A percentile compares a stretch with the other conserved stretches of the same genome.
Conservation (phyloP, 1,140 invertebrate genomes). For the Piezodorus guildinii region DNA sequence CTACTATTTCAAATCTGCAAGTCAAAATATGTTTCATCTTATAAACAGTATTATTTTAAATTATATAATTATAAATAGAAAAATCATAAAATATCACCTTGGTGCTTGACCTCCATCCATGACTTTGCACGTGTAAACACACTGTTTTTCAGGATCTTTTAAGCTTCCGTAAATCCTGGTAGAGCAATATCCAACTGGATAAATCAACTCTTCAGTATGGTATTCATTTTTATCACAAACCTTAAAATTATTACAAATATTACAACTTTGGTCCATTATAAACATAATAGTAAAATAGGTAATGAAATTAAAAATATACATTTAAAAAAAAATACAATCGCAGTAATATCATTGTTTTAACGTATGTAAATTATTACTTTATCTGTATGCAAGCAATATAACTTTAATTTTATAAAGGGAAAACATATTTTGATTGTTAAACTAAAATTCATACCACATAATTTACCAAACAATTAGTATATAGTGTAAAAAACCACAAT, state of each 20-base stretch:
- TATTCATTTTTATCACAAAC: constrained; percentile 54
- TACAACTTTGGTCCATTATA: too few relatives aligned
- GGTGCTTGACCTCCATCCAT: constrained; percentile 56
- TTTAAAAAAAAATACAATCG: too few relatives aligned
- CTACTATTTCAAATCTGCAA: constrained; percentile 63
- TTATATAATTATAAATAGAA: neutral
- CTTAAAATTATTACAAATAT: neutral
- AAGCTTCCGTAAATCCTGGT: constrained; percentile 65
- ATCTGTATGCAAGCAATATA: too few relatives aligned
- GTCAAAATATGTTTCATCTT: constrained; percentile 1
- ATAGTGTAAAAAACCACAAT: too few relatives aligned
- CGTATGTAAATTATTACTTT: too few relatives aligned
- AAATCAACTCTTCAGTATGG: constrained; percentile 60
- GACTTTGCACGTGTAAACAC: constrained; percentile 73
- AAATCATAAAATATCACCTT: constrained; percentile 36
- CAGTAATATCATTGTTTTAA: too few relatives aligned
- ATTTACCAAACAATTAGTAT: too few relatives aligned
- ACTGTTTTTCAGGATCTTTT: constrained; percentile 53
- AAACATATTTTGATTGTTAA: too few relatives aligned
- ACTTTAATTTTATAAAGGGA: too few relatives aligned
- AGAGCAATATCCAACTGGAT: constrained; percentile 68
- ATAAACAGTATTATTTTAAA: neutral
- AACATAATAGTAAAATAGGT: too few relatives aligned
- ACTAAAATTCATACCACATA: too few relatives aligned
- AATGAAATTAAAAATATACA: too few relatives aligned